These are phyloP conservation scores for Chironomus riparius DNA, from an alignment of 2,888 invertebrate genomes.

Conservation along the genomic window DNA sequence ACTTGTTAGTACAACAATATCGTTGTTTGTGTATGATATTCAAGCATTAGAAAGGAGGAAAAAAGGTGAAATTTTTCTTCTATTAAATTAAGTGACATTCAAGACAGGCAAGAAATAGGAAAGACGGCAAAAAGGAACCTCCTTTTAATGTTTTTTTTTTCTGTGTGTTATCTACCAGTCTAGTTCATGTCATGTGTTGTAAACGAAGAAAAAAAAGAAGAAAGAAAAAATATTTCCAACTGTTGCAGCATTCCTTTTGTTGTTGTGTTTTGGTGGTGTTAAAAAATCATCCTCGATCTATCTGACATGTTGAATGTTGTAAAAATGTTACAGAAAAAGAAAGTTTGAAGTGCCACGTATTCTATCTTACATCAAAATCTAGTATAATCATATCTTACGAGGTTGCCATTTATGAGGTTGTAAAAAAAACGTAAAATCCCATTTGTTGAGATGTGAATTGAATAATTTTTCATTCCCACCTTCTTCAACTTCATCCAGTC, in stretches of 20 bases:
- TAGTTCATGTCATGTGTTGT: neutral
- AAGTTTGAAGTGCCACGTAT: conserved; percentile 7
- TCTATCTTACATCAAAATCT: neutral
- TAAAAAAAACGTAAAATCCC: neutral
- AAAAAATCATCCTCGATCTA: conserved; percentile 3
- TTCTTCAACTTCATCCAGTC: neutral
- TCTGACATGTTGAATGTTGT: conserved; percentile 14
- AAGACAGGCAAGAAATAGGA: conserved; percentile 6
- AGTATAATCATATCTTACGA: conserved; percentile 2
- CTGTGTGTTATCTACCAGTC: neutral
- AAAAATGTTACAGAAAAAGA: neutral
- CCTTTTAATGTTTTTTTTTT: neutral
- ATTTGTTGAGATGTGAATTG: conserved; percentile 10
- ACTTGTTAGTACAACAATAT: too few relatives aligned
- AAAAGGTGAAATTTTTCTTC: conserved; percentile 23
- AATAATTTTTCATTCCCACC: neutral
- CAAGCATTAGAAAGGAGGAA: neutral
- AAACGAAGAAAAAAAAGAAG: neutral
- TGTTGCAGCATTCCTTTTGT: conserved; percentile 13
- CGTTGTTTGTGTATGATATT: neutral
- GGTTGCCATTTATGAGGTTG: neutral
- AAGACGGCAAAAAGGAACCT: neutral
- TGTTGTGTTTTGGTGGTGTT: neutral
- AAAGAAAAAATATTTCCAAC: conserved; percentile 15
- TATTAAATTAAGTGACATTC: conserved; percentile 24